Evolutionary conservation across 92 coral and sea anemone species (phyloP).

Genomic region (Porites lobata): DNA sequence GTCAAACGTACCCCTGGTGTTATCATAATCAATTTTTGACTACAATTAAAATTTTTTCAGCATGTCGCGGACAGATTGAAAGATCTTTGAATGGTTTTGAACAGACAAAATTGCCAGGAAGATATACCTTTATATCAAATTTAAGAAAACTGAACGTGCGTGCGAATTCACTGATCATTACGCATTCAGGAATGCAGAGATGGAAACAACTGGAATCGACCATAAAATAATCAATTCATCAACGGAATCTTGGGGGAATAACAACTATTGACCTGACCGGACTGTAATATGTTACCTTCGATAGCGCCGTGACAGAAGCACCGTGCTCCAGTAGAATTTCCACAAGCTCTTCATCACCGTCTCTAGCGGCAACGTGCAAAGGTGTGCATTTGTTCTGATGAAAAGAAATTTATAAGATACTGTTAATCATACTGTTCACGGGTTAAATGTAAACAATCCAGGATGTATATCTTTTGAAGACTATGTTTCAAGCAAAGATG

Average conservation of each 20-base stretch:
- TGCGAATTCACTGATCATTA: no score
- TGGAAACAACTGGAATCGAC: no score
- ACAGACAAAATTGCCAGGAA: background rate
- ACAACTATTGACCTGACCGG: background rate
- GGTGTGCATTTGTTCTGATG: slow-evolving; percentile 98
- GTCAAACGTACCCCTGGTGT: no score
- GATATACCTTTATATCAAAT: background rate
- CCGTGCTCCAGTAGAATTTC: slow-evolving; percentile 89
- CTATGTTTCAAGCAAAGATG: no score
- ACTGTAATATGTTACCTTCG: slow-evolving; percentile 60
- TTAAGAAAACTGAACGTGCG: background rate
- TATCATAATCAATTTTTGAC: no score
- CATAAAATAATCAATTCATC: background rate
- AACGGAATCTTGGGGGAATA: background rate
- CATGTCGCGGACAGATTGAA: no score
- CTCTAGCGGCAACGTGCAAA: slow-evolving; percentile 95
- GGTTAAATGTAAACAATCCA: no score
- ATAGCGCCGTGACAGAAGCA: slow-evolving; percentile 86
- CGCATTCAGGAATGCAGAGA: no score
- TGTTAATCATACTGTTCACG: background rate
- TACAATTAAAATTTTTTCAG: no score
- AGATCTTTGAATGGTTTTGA: no score
- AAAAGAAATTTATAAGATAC: background rate
- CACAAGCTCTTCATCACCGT: slow-evolving; percentile 97
- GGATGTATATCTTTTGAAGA: no score